phyloP scores from a whole-genome alignment of 2,888 invertebrate species.

The Ceraclea dissimilis region DNA sequence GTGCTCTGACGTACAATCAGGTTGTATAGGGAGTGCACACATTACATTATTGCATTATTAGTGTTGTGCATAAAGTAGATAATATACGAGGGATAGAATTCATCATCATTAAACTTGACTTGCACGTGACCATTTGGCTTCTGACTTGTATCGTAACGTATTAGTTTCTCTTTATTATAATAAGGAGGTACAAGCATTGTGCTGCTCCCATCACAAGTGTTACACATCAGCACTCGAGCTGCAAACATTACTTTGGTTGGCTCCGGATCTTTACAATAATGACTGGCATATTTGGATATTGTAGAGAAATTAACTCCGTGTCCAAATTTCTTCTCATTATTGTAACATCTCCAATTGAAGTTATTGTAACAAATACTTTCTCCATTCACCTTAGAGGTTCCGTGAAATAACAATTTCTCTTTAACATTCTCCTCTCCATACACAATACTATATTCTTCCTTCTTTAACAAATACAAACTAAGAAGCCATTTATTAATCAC shows the following conservation, averaged over 20 bases:
- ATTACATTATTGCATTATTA: no score
- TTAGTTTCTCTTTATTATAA: not conserved
- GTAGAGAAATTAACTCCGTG: conserved; percentile 31
- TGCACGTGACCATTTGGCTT: conserved; percentile 28
- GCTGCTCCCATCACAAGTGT: conserved; percentile 25
- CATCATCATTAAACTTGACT: conserved; percentile 31
- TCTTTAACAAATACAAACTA: conserved; percentile 25
- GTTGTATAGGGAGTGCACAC: no score
- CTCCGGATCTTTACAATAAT: conserved; percentile 23
- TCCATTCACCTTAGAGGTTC: conserved; percentile 27
- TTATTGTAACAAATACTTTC: conserved; percentile 28
- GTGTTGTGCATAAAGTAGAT: conserved; percentile 26
- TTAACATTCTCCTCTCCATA: conserved; percentile 19
- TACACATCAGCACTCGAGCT: conserved; percentile 27
- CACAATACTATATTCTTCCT: conserved; percentile 23
- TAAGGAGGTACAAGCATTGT: conserved; percentile 27
- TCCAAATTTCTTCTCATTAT: conserved; percentile 20
- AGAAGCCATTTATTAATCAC: conserved; percentile 22
- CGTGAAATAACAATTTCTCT: conserved; percentile 29
- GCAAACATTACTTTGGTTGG: conserved; percentile 28
- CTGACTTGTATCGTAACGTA: conserved; percentile 29
- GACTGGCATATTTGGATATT: conserved; percentile 28
- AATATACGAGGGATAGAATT: conserved; percentile 30
- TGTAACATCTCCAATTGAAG: conserved; percentile 29
- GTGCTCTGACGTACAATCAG: no score